Evolutionary conservation across 2,797 vertebrate genomes (phyloP), one percentile per base, ranked within the genome.

Genomic region (Pelobates cultripes): DNA sequence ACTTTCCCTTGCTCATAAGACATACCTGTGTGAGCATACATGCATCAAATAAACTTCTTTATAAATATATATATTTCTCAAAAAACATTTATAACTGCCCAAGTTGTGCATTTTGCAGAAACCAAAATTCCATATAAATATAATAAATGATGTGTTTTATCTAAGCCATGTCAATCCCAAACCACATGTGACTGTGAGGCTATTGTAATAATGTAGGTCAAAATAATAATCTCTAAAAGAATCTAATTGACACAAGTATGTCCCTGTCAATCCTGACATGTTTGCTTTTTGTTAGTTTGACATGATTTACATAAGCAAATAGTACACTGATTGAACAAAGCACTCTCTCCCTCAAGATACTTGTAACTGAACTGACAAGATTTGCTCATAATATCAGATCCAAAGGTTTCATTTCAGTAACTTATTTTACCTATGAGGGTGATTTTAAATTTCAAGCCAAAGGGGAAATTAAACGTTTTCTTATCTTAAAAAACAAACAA

Each of bases 291-390:
- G 75, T 74, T 78, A 70, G 51, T 83, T 78, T 69, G 64, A 68
- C 70, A 69, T 78, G 61, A 66, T 74, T 73, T 70, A 73, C 70
- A 69, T 78, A 83, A 78, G 51, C 75, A 78, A 63, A 61, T 57
- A 61, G 73, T 51, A 73, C 42, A 61, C 75, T 74, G 75, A 83
- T 53, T 44, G 63, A 83, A 83, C 53, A 78, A 83, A 78, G 43
- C 75, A 57, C 64, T 28, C 6, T 45, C 5, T 77, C 81, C 75
- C 75, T 43, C 63, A 61, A 73, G 75, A 78, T 61, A 53, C 53
- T 61, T 47, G n/a, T 17, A 78, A 82, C 67, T 82, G 55, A 73
- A 73, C 77, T 66, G 68, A 73, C 60, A 73, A 66, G 45, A 63
- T 78, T 60, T 78, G 70, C 44, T 45, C 51, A 78, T 83, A 73